These are phyloP conservation scores for Enteromius thamalakanensis DNA, from an alignment of 2,797 vertebrate species.

Conservation along the genomic window DNA sequence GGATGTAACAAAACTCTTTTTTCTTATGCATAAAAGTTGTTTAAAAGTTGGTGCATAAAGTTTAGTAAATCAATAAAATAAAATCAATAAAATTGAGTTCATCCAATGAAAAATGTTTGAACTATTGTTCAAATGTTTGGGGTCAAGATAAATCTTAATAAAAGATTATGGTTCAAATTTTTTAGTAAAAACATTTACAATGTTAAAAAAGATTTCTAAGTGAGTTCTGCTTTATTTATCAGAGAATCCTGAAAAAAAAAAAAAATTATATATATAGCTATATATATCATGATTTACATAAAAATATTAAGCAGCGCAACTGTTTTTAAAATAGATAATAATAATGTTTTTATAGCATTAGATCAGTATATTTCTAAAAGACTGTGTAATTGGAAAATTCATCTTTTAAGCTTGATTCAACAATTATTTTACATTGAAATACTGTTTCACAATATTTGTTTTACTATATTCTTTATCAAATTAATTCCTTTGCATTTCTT, in stretches of 20 bases:
- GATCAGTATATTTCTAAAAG: not conserved
- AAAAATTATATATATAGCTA: too few relatives aligned
- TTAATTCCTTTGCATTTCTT: not conserved
- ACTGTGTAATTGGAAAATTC: too few relatives aligned
- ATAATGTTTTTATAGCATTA: not conserved
- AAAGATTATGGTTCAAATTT: not conserved
- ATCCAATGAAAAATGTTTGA: too few relatives aligned
- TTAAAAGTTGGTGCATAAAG: too few relatives aligned
- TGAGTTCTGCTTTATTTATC: not conserved
- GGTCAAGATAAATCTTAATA: not conserved
- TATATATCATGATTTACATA: not conserved
- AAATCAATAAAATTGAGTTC: too few relatives aligned
- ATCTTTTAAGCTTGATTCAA: too few relatives aligned
- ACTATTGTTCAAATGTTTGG: not conserved
- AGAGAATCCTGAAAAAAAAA: not conserved
- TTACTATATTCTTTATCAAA: too few relatives aligned
- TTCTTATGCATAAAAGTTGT: too few relatives aligned
- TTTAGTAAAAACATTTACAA: not conserved
- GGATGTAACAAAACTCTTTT: too few relatives aligned
- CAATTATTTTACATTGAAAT: not conserved
- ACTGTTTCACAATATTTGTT: not conserved
- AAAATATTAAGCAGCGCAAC: not conserved
- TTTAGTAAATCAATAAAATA: too few relatives aligned
- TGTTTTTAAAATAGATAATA: not conserved
- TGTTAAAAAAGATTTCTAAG: not conserved